A percentile compares a stretch with the other conserved stretches of the same genome.
Evolutionary conservation across 2,888 invertebrate species (phyloP).

Genomic region (Peribatodes rhomboidaria): DNA sequence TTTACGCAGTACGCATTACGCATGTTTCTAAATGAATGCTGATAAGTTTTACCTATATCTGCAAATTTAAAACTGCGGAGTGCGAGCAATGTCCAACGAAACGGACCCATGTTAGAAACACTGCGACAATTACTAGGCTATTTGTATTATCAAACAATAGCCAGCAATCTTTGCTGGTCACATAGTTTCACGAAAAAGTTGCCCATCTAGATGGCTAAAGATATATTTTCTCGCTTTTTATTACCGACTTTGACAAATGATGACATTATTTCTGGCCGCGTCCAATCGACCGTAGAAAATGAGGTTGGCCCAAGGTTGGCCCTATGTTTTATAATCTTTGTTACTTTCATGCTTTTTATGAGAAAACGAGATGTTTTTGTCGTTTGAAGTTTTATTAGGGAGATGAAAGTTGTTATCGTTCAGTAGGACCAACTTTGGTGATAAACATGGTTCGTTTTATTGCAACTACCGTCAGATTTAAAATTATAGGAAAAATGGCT

Average conservation of each 20-base stretch:
- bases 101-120: no score
- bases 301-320: constrained; percentile 22
- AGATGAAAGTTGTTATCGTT: background rate
- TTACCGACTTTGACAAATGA: constrained; percentile 46
- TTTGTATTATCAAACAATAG: no score
- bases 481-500: no score
- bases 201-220: constrained; percentile 14
- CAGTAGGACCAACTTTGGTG: background rate
- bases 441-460: background rate
- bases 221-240: constrained; percentile 37
- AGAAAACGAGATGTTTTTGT: constrained; percentile 9
- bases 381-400: constrained; percentile 8
- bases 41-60: no score
- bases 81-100: no score
- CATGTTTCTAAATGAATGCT: no score
- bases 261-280: constrained; percentile 39
- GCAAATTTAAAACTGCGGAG: no score
- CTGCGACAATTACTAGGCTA: no score
- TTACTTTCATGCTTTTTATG: constrained; percentile 21
- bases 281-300: constrained; percentile 37
- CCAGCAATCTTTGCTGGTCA: no score
- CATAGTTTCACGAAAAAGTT: background rate
- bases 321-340: constrained; percentile 36
- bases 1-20: no score
- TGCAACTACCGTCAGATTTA: no score